A percentile compares a stretch with the other conserved stretches of the same genome.
These are phyloP conservation scores for Pomacea canaliculata DNA, from an alignment of 2,888 invertebrate genomes.

Conservation along the genomic window DNA sequence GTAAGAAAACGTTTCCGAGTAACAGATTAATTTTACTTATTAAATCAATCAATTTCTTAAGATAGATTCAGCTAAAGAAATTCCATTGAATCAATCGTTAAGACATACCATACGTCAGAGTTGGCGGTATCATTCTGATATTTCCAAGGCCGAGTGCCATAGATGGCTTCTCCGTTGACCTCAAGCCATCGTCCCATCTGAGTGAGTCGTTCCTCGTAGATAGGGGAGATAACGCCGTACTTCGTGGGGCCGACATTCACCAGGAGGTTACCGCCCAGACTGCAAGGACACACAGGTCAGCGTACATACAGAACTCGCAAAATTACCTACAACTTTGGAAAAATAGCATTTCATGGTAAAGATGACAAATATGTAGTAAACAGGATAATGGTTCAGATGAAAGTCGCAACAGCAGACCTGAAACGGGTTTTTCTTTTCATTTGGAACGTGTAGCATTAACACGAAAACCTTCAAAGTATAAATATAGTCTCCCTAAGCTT, in stretches of 20 bases:
- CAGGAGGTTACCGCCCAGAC: conserved; percentile 77
- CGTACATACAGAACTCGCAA: not conserved
- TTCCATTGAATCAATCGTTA: too few species aligned
- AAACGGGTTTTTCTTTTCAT: too few species aligned
- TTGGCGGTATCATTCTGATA: conserved; percentile 81
- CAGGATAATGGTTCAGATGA: too few species aligned
- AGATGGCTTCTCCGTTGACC: conserved; percentile 89
- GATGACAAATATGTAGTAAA: not conserved
- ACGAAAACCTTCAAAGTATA: too few species aligned
- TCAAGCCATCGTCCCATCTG: conserved; percentile 83
- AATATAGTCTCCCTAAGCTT: too few species aligned
- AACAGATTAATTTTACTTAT: too few species aligned
- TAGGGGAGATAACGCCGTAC: conserved; percentile 85
- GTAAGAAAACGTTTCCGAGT: too few species aligned
- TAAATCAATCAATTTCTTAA: too few species aligned
- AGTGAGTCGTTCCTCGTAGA: conserved; percentile 85
- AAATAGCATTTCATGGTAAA: not conserved
- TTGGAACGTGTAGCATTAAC: too few species aligned
- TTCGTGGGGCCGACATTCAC: conserved; percentile 90
- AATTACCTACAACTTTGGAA: not conserved
- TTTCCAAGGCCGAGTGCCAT: conserved; percentile 81
- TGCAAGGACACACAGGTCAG: conserved; percentile 26
- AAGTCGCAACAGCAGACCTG: too few species aligned
- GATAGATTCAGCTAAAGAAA: too few species aligned
- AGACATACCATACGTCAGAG: conserved; percentile 78